These are phyloP conservation scores for Pristionchus exspectatus DNA, from an alignment of 2,888 invertebrate species.

Conservation along the genomic window DNA sequence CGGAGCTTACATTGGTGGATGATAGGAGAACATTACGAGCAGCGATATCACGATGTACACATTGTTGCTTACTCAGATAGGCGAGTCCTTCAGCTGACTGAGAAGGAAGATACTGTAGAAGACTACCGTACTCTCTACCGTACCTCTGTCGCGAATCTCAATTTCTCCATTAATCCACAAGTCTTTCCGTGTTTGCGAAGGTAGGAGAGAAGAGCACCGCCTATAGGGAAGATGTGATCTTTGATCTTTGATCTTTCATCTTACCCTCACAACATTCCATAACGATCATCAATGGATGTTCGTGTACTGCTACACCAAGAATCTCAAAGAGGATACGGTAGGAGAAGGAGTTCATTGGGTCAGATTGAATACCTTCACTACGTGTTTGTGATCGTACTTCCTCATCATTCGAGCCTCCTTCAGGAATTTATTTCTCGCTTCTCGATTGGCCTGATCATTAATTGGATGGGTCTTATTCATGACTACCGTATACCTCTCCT, in stretches of 20 bases:
- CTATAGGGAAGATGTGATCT: not conserved
- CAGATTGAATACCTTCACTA: constrained; percentile 62
- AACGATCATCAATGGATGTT: constrained; percentile 73
- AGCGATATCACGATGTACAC: constrained; percentile 90
- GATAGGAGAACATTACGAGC: constrained; percentile 87
- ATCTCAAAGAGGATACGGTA: not conserved
- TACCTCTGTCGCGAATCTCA: constrained; percentile 68
- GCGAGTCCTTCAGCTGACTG: constrained; percentile 87
- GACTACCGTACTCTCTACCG: not conserved
- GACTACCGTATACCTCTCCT: constrained; percentile 59
- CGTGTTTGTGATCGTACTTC: constrained; percentile 70
- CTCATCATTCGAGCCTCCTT: constrained; percentile 76
- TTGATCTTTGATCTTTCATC: constrained; percentile 37
- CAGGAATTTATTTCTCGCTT: constrained; percentile 71
- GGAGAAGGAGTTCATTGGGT: not conserved
- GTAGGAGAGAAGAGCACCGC: constrained; percentile 67
- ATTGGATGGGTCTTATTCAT: not conserved
- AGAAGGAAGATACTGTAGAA: not conserved
- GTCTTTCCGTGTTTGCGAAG: constrained; percentile 68
- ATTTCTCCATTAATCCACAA: constrained; percentile 59
- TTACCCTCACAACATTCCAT: constrained; percentile 66
- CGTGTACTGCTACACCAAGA: constrained; percentile 70
- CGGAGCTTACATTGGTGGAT: not conserved
- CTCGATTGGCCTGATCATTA: constrained; percentile 61
- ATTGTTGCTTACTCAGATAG: constrained; percentile 88